phyloP scores from a whole-genome alignment of 2,113 vertebrate species.

The Sinocyclocheilus anophthalmus region DNA sequence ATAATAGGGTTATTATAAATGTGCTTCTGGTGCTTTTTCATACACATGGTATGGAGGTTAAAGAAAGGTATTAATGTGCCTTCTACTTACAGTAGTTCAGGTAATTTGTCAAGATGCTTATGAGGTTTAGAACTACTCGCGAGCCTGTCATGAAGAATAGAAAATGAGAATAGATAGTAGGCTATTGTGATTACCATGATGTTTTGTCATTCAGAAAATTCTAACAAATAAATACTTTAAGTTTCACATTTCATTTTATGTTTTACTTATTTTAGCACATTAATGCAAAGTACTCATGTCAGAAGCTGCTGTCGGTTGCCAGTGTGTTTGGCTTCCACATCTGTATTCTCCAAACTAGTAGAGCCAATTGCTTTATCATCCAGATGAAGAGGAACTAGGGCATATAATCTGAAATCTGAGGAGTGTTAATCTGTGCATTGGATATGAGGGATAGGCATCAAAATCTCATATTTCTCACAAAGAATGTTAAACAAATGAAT shows the following conservation, averaged over 20 bases:
- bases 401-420: slow-evolving; percentile 58
- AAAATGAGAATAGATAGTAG: not conserved
- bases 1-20: slow-evolving; percentile 11
- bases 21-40: not conserved
- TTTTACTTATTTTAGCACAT: not conserved
- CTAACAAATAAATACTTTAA: not conserved
- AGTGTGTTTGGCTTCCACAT: slow-evolving; percentile 41
- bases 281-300: not conserved
- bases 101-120: not conserved
- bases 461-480: not conserved
- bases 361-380: slow-evolving; percentile 37
- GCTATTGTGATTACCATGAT: not conserved
- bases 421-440: not conserved
- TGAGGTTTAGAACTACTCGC: not conserved
- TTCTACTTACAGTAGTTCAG: not conserved
- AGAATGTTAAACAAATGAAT: not conserved
- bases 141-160: not conserved
- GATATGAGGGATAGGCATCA: not conserved
- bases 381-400: slow-evolving; percentile 65
- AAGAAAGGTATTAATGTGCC: slow-evolving; percentile 18
- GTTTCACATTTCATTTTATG: not conserved
- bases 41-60: not conserved
- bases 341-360: slow-evolving; percentile 51
- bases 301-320: not conserved
- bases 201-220: not conserved